These are phyloP conservation scores for Xiphophorus couchianus DNA, from an alignment of 2,113 vertebrate species.

Conservation along the genomic window DNA sequence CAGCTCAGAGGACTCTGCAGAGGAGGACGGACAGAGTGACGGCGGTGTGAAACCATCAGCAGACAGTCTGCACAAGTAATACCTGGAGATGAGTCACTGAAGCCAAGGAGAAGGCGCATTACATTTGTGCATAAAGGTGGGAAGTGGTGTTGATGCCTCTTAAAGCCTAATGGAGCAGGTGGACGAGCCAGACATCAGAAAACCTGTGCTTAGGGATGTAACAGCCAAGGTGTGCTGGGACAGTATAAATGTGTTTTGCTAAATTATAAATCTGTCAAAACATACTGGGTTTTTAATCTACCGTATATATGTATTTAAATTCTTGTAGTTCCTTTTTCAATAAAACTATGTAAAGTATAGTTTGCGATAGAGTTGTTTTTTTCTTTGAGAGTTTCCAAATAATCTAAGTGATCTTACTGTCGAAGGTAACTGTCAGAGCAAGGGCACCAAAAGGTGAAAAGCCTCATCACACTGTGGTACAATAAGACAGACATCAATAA, in stretches of 20 bases:
- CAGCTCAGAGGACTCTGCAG: constrained; percentile 76
- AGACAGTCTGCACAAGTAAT: constrained; percentile 39
- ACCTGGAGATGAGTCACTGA: constrained; percentile 52
- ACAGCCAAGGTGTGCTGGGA: neutral
- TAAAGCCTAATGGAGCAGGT: constrained; percentile 10
- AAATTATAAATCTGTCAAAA: neutral
- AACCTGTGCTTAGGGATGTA: neutral
- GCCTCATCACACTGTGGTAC: too few species aligned
- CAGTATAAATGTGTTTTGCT: neutral
- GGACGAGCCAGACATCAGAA: constrained; percentile 12
- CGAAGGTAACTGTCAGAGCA: too few species aligned
- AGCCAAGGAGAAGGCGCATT: constrained; percentile 32
- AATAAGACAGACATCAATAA: too few species aligned
- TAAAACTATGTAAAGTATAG: neutral
- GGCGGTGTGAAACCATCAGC: constrained; percentile 30
- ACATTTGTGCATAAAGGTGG: constrained; percentile 45
- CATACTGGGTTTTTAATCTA: neutral
- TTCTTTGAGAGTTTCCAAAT: too few species aligned
- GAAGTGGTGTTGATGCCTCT: constrained; percentile 19
- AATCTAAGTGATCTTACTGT: too few species aligned
- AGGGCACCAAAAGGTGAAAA: too few species aligned
- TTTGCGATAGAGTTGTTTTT: neutral
- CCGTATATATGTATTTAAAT: neutral
- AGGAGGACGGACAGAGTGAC: constrained; percentile 58
- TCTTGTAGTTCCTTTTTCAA: neutral